A percentile compares a stretch with the other conserved stretches of the same genome.
These are phyloP conservation scores for Notospermus geniculatus DNA, from an alignment of 1,140 invertebrate species.

Conservation along the genomic window DNA sequence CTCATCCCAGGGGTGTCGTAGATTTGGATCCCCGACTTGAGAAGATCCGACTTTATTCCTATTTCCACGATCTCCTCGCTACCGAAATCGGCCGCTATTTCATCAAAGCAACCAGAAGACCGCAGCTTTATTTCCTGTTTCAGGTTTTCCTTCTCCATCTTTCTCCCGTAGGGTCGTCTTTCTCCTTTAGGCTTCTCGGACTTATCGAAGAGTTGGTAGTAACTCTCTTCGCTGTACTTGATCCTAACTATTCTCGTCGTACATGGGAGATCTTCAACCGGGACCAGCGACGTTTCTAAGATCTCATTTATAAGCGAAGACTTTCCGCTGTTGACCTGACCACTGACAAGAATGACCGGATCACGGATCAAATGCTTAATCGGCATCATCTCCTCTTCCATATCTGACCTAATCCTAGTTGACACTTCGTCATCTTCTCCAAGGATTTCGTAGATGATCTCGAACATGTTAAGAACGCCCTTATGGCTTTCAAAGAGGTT, in stretches of 20 bases:
- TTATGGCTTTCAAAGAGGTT: too few relatives aligned
- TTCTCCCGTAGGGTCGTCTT: background rate
- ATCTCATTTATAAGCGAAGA: conserved; percentile 1
- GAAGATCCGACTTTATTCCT: conserved; percentile 11
- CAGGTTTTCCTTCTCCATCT: background rate
- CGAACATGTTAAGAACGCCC: too few relatives aligned
- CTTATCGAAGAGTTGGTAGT: background rate
- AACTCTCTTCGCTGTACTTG: conserved; percentile 8
- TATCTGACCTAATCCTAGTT: too few relatives aligned
- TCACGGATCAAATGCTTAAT: background rate
- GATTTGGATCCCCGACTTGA: conserved; percentile 10
- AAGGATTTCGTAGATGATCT: too few relatives aligned
- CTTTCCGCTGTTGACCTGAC: background rate
- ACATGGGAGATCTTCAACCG: background rate
- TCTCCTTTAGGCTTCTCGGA: background rate
- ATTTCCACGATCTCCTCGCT: conserved; percentile 4
- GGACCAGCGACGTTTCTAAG: background rate
- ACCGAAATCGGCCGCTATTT: too few relatives aligned
- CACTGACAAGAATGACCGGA: background rate
- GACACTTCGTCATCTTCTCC: too few relatives aligned
- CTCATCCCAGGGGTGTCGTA: conserved; percentile 15
- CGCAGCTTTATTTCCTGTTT: background rate
- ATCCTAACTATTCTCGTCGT: conserved; percentile 11
- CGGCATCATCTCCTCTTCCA: too few relatives aligned
- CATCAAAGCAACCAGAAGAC: background rate